Conservation (phyloP, 2,888 invertebrate genomes). For the Arctia plantaginis region DNA sequence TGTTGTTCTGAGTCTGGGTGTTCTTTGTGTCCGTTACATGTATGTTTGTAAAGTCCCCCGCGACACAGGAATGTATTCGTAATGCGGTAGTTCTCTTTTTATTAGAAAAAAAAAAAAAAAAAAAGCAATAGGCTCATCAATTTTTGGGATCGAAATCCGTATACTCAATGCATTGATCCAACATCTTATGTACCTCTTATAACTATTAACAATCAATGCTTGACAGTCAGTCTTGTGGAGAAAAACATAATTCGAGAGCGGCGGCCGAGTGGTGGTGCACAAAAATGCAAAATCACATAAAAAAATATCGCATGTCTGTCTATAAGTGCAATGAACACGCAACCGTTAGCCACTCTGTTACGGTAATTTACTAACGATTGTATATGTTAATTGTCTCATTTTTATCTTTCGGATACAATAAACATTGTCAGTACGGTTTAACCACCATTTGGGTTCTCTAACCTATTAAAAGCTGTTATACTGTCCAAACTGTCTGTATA, state of each 20-base stretch:
- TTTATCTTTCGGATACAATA: background rate
- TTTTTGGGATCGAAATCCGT: background rate
- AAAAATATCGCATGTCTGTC: constrained; percentile 5
- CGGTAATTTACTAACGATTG: background rate
- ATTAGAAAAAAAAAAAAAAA: too few species aligned
- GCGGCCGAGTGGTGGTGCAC: background rate
- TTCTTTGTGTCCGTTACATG: too few species aligned
- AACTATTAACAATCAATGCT: background rate
- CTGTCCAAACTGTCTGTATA: background rate
- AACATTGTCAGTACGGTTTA: background rate
- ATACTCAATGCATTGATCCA: background rate
- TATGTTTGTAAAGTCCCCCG: too few species aligned
- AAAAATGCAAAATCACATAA: background rate
- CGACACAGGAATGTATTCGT: too few species aligned
- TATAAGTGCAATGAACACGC: background rate
- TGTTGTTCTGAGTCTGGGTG: too few species aligned
- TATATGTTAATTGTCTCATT: background rate
- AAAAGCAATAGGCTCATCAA: background rate
- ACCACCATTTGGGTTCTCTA: background rate
- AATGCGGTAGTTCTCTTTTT: too few species aligned
- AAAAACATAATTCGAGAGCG: constrained; percentile 3
- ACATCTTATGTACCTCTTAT: background rate
- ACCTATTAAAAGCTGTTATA: background rate
- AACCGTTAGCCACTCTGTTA: background rate
- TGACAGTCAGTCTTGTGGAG: background rate